phyloP scores from a whole-genome alignment of 2,113 vertebrate genomes.

The Cyprinodon tularosa region DNA sequence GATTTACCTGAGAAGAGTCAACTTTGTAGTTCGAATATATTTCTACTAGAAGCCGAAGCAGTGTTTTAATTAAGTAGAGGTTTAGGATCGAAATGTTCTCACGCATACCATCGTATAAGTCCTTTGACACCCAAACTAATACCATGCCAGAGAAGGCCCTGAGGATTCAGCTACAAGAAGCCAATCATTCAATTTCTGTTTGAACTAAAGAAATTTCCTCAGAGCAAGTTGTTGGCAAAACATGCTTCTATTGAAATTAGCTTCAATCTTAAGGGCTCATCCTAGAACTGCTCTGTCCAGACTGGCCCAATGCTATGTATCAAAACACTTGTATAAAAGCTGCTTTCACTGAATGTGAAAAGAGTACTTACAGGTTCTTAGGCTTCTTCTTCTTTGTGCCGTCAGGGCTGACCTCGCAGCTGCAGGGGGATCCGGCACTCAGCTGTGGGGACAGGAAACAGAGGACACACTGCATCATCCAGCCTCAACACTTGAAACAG shows the following conservation, averaged over 20 bases:
- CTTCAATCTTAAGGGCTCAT: constrained; percentile 24
- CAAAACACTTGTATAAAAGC: neutral
- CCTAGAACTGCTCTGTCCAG: neutral
- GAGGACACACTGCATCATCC: constrained; percentile 81
- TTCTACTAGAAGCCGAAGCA: neutral
- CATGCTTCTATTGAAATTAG: constrained; percentile 35
- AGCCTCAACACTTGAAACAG: constrained; percentile 45
- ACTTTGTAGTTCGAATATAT: neutral
- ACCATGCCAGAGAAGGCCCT: constrained; percentile 5
- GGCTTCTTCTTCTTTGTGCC: constrained; percentile 87
- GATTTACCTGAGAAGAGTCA: constrained; percentile 7
- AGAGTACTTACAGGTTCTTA: constrained; percentile 90
- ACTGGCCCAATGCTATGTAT: neutral
- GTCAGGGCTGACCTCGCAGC: constrained; percentile 81
- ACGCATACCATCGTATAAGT: constrained; percentile 2
- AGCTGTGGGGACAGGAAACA: constrained; percentile 82
- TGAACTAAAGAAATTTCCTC: neutral
- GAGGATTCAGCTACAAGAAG: constrained; percentile 9
- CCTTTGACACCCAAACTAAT: neutral
- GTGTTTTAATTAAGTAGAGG: neutral
- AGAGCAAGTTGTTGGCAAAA: constrained; percentile 17
- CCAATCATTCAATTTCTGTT: constrained; percentile 6
- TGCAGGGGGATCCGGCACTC: constrained; percentile 82
- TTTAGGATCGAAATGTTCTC: neutral
- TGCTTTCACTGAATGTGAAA: constrained; percentile 3